Evolutionary conservation across 2,888 invertebrate species (phyloP), one percentile per base, ranked within the genome.

Genomic region (Amphipyra tragopoginis): DNA sequence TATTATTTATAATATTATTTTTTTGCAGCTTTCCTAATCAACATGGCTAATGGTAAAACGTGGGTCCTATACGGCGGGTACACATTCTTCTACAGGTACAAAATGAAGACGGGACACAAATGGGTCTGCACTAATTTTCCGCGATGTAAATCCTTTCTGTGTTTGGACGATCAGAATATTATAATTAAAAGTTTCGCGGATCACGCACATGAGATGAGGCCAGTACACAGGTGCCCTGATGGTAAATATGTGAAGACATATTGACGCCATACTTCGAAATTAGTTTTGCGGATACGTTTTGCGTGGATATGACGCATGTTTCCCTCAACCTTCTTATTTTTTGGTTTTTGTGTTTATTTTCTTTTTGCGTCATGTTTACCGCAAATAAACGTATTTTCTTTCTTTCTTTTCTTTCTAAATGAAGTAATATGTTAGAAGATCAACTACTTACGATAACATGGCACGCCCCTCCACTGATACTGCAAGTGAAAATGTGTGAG

Each of bases 121-220:
- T 91, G 89, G 90, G 88, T 87, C 0, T 91, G 91, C 62, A 90
- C 88, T 1, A 81, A 68, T 10, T 90, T 87, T 60, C 89, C 90
- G 0, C 78, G 82, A 2, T 91, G 91, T 75, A 90, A 90, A 42
- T 85, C 89, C 0, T 86, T 49, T 38, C 47, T 90, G 0, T 82
- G 77, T 39, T 75, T 90, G 2, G 81, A 86, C 34, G 84, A 85
- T 0, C 10, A 70, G 2, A 73, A 80, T 26, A 57, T 62, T 5
- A 72, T 89, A 4, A 11, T 83, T 1, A 61, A 79, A 5, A 54
- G 74, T 11, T 57, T 56, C 10, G 34, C 71, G 0, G 21, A 61
- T 1, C 89, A 89, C 49, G 61, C 62, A 3, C 89, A 89, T 61
- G 57, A 62, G 6, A 77, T 47, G 52, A 82, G 67, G 44, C 71